Evolutionary conservation across 2,888 invertebrate species (phyloP), one percentile per base, ranked within the genome.

Genomic region (Lasioglossum leucozonium): DNA sequence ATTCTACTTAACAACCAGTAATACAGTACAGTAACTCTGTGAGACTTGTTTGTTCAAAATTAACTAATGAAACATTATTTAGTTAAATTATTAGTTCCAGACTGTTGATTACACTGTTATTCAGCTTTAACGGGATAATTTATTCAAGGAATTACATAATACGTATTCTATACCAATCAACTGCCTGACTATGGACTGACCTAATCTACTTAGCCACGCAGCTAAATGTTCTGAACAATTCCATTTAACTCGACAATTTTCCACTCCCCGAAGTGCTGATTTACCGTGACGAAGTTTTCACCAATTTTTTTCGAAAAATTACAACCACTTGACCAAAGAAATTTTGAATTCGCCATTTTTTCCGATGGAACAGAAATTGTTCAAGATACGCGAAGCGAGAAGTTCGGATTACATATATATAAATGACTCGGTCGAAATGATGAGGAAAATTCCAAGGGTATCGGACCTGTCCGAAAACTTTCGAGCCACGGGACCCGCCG

Each of bases 361-460:
- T n/a, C n/a, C n/a, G n/a, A n/a, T n/a, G n/a, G n/a, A n/a, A 26
- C 58, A 4, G 62, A 30, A 67, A 67, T 34, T 67, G 4, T 67
- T 37, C 34, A 34, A 22, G 37, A 37, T 44, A 44, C 16, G 44
- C 44, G 16, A 16, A 72, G 22, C 37, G 34, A 34, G 30, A 65
- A 34, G 4, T 67, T 37, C 4, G 18, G 37, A 11, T 8, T 34
- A 65, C 2, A 67, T 37, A 34, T 37, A 34, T 30, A 34, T 65
- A 62, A 47, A 80, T 83, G 51, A 22, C 42, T 30, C 18, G 13
- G 30, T 22, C 11, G 65, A n/a, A n/a, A n/a, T n/a, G 71, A 34
- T 51, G 16, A 55, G 58, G 82, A 78, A 74, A 74, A 82, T 77
- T 73, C 34, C 30, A n/a, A 40, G 40, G n/a, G n/a, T 72, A 78